Evolutionary conservation across 1,140 invertebrate genomes (phyloP).

Genomic region (Bombus huntii): DNA sequence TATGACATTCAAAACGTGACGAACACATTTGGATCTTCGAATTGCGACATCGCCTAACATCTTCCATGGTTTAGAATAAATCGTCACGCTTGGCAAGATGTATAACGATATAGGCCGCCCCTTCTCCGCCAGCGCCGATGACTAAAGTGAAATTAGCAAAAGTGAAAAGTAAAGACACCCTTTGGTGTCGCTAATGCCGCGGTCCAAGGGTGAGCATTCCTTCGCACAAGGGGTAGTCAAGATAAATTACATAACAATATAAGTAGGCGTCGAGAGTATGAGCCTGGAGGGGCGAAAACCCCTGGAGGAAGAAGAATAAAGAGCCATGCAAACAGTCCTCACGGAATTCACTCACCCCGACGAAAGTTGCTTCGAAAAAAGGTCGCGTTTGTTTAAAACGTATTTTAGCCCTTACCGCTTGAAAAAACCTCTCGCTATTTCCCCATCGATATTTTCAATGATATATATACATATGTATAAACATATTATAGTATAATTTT

Average conservation of each 20-base stretch:
- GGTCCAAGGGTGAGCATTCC: slow-evolving; percentile 67
- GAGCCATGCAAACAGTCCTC: slow-evolving; percentile 55
- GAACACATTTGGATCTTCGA: neutral
- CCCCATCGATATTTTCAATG: neutral
- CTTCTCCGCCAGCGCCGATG: neutral
- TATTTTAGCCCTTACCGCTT: neutral
- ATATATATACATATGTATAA: neutral
- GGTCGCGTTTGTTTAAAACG: slow-evolving; percentile 52
- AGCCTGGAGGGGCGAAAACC: slow-evolving; percentile 61
- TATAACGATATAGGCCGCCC: slow-evolving; percentile 35
- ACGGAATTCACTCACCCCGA: slow-evolving; percentile 50
- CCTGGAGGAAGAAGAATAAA: slow-evolving; percentile 54
- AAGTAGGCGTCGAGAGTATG: slow-evolving; percentile 73
- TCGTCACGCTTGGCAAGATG: slow-evolving; percentile 53
- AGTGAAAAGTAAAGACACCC: slow-evolving; percentile 79
- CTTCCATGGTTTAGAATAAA: slow-evolving; percentile 39
- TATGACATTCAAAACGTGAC: neutral
- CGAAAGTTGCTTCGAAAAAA: slow-evolving; percentile 43
- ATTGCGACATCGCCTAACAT: neutral
- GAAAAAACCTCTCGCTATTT: neutral
- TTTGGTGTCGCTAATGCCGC: slow-evolving; percentile 72
- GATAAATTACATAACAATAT: slow-evolving; percentile 81
- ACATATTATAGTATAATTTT: fast-evolving
- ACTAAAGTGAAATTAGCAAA: slow-evolving; percentile 77
- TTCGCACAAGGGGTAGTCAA: slow-evolving; percentile 72